Evolutionary conservation across 2,113 vertebrate genomes (phyloP).

Genomic region (Pyxicephalus adspersus): DNA sequence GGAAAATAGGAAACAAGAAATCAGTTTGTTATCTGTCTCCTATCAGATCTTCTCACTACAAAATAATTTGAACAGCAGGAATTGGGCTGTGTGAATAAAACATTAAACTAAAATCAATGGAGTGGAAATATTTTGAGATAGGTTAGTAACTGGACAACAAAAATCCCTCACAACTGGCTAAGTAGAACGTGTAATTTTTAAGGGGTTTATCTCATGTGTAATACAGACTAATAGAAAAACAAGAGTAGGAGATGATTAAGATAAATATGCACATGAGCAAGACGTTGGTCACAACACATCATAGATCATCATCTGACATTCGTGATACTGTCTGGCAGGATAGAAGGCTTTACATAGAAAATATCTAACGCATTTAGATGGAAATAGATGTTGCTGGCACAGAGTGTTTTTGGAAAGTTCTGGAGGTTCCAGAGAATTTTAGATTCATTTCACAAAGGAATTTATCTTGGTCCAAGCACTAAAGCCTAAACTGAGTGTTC

Average conservation of each 20-base stretch:
- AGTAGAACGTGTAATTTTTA: neutral
- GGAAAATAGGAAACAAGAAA: conserved; percentile 19
- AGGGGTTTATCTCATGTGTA: neutral
- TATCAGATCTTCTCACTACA: neutral
- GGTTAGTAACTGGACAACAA: conserved; percentile 21
- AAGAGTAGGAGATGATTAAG: neutral
- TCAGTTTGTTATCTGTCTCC: conserved; percentile 13
- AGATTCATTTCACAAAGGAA: conserved; percentile 44
- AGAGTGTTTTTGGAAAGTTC: conserved; percentile 14
- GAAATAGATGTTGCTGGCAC: conserved; percentile 3
- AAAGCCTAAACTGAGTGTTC: conserved; percentile 46
- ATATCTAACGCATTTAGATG: conserved; percentile 4
- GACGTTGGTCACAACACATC: conserved; percentile 2
- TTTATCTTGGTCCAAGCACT: conserved; percentile 34
- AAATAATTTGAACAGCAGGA: conserved; percentile 11
- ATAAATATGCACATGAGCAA: neutral
- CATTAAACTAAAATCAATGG: conserved; percentile 19
- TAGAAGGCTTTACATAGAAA: neutral
- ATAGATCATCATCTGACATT: neutral
- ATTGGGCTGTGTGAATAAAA: conserved; percentile 32
- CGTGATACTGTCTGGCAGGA: conserved; percentile 8
- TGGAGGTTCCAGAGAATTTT: conserved; percentile 9
- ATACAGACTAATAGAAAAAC: neutral
- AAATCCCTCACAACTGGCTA: neutral
- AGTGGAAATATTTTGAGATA: conserved; percentile 19